These are phyloP conservation scores for Vesta saturnalis DNA, from an alignment of 2,888 invertebrate species.

Conservation along the genomic window DNA sequence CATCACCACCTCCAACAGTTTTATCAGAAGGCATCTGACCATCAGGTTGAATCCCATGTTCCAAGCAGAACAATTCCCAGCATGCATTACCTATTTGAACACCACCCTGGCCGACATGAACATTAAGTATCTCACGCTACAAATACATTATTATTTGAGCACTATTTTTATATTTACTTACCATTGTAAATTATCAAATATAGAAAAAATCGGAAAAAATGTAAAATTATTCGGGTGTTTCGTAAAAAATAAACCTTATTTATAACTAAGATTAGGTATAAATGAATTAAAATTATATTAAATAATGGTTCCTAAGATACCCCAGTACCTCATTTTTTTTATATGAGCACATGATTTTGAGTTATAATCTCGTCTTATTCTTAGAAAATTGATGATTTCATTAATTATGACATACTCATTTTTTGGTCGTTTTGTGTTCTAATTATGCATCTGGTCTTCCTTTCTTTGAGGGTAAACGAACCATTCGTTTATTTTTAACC, in stretches of 20 bases:
- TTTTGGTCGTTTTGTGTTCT: background rate
- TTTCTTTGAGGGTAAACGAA: conserved; percentile 39
- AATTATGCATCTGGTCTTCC: conserved; percentile 20
- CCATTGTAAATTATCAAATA: background rate
- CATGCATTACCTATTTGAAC: conserved; percentile 12
- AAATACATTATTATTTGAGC: background rate
- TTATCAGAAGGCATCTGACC: conserved; percentile 11
- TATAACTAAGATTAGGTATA: background rate
- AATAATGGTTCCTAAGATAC: too few relatives aligned
- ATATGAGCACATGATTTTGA: background rate
- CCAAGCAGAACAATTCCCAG: conserved; percentile 11
- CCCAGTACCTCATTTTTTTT: background rate
- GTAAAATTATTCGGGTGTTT: too few relatives aligned
- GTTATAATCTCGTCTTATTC: too few relatives aligned
- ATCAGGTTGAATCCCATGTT: conserved; percentile 11
- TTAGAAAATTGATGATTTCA: background rate
- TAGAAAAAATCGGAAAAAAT: background rate
- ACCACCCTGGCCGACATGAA: conserved; percentile 7
- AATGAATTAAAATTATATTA: too few relatives aligned
- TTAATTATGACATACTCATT: background rate
- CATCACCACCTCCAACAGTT: background rate
- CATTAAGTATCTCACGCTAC: background rate
- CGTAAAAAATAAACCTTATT: background rate
- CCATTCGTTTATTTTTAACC: conserved; percentile 33
- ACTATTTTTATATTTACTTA: background rate